Evolutionary conservation across 2,797 vertebrate genomes (phyloP).

Genomic region (Muscicapa striata): DNA sequence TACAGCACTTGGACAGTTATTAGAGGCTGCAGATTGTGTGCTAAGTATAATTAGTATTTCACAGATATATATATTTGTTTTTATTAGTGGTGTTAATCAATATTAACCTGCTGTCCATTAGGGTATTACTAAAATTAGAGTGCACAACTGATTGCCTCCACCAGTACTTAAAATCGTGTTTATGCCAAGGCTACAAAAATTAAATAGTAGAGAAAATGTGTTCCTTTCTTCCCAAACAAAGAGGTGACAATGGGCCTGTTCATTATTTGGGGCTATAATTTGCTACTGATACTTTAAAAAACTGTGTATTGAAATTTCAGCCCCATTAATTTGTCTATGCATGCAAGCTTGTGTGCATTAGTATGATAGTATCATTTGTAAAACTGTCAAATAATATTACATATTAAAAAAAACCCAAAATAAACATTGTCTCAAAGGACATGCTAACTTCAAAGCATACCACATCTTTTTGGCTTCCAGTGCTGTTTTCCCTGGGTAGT

Average conservation of each 20-base stretch:
- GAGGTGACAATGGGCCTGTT: not conserved
- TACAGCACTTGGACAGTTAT: not conserved
- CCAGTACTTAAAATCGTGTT: constrained; percentile 14
- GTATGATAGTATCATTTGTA: not conserved
- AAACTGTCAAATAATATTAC: constrained; percentile 10
- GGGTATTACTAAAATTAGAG: not conserved
- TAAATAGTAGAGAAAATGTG: not conserved
- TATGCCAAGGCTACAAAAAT: constrained; percentile 19
- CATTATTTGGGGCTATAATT: constrained; percentile 7
- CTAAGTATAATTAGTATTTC: constrained; percentile 14
- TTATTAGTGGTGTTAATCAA: constrained; percentile 41
- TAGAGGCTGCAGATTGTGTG: not conserved
- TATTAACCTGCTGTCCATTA: constrained; percentile 21
- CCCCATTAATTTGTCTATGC: not conserved
- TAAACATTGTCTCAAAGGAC: not conserved
- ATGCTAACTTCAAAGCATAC: not conserved
- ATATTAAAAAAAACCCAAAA: not conserved
- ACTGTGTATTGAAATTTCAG: not conserved
- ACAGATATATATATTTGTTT: not conserved
- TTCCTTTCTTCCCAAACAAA: not conserved
- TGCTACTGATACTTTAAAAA: not conserved
- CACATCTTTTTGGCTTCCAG: constrained; percentile 6
- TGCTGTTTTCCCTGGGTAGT: not conserved
- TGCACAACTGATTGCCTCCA: not conserved
- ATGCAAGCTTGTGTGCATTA: not conserved